Evolutionary conservation across 2,888 invertebrate genomes (phyloP).

Genomic region (Aphrophora alni): DNA sequence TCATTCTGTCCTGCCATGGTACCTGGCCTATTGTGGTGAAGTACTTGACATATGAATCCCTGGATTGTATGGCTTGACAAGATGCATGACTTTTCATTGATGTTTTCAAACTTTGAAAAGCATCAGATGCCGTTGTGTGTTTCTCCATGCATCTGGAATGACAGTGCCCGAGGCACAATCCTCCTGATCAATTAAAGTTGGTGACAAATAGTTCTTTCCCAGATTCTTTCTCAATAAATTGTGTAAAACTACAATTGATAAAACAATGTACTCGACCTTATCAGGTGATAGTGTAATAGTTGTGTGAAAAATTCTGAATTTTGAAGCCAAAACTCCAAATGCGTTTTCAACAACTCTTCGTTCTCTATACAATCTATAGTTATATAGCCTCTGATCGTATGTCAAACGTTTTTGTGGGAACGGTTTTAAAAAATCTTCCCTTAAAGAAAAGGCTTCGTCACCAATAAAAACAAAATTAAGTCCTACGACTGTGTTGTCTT

Average conservation of each 20-base stretch:
- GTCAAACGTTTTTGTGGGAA: background rate
- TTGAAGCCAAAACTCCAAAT: background rate
- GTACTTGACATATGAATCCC: no score
- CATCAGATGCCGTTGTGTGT: background rate
- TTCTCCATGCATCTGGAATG: background rate
- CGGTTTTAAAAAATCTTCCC: conserved; percentile 28
- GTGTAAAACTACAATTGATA: background rate
- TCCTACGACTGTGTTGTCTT: background rate
- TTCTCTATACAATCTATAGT: background rate
- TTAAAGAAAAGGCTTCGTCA: conserved; percentile 27
- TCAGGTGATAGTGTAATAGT: background rate
- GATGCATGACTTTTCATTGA: no score
- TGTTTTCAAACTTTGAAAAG: no score
- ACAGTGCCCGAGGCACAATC: background rate
- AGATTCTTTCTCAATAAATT: background rate
- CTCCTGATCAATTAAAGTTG: background rate
- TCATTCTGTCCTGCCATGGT: no score
- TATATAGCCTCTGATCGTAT: background rate
- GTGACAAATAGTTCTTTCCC: background rate
- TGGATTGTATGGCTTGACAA: no score
- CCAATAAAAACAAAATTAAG: conserved; percentile 22
- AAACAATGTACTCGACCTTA: background rate
- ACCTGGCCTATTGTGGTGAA: no score
- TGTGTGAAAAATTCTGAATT: background rate
- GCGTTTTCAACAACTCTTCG: background rate